These are phyloP conservation scores for Stenurella melanura DNA, from an alignment of 2,888 invertebrate species.

Conservation along the genomic window DNA sequence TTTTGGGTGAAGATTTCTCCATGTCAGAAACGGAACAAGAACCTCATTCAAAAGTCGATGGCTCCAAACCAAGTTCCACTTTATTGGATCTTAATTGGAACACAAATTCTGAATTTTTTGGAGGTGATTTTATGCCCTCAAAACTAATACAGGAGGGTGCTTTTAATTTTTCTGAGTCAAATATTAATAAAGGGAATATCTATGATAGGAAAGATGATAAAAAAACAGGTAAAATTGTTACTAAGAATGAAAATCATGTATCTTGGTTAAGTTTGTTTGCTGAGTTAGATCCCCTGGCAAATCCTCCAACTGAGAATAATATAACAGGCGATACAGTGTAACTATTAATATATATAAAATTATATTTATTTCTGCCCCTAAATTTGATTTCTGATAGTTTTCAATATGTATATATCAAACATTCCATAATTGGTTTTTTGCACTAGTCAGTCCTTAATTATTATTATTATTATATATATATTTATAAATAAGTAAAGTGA, in stretches of 20 bases:
- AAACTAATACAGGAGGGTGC: slow-evolving; percentile 69
- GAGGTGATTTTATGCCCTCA: slow-evolving; percentile 71
- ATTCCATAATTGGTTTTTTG: not conserved
- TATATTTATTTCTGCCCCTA: not conserved
- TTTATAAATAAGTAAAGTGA: not conserved
- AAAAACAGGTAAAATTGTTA: slow-evolving; percentile 52
- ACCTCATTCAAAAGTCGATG: slow-evolving; percentile 42
- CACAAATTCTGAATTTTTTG: slow-evolving; percentile 61
- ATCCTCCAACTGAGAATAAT: slow-evolving; percentile 79
- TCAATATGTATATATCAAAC: slow-evolving; percentile 8
- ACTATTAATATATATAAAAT: slow-evolving; percentile 24
- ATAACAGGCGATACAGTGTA: slow-evolving; percentile 61
- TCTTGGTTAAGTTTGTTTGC: slow-evolving; percentile 94
- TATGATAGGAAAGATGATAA: slow-evolving; percentile 52
- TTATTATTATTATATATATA: not conserved
- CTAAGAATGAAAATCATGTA: slow-evolving; percentile 66
- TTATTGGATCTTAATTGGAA: slow-evolving; percentile 68
- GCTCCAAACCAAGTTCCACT: slow-evolving; percentile 62
- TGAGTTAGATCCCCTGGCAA: slow-evolving; percentile 92
- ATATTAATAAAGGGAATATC: slow-evolving; percentile 56
- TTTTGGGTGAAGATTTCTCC: slow-evolving; percentile 69
- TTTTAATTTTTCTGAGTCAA: slow-evolving; percentile 62
- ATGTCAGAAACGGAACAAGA: slow-evolving; percentile 48
- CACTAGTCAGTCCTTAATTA: slow-evolving; percentile 8
- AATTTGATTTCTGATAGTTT: not conserved